Conservation (phyloP, 2,113 vertebrate genomes). For the Callocephalon fimbriatum region DNA sequence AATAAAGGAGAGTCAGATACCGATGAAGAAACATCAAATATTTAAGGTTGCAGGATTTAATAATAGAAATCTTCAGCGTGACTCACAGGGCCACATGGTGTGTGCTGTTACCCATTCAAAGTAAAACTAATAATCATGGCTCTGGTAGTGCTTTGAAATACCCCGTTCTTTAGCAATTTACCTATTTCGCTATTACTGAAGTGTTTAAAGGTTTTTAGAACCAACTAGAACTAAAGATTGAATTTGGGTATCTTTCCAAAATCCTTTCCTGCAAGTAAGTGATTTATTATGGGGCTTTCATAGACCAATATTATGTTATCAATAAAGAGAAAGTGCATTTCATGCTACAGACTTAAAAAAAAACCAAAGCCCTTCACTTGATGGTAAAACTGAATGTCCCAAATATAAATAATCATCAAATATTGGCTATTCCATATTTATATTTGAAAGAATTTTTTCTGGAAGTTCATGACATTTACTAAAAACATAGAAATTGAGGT, state of each 20-base stretch:
- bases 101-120: neutral
- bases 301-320: neutral
- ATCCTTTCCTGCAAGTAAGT: neutral
- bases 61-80: slow-evolving; percentile 1
- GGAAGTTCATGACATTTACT: neutral
- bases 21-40: slow-evolving; percentile 42
- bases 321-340: neutral
- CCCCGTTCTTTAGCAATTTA: neutral
- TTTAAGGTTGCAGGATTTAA: slow-evolving; percentile 28
- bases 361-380: neutral
- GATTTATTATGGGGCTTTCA: neutral
- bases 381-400: neutral
- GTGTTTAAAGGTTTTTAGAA: neutral
- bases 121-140: neutral
- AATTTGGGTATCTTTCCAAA: neutral
- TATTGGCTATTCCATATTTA: neutral
- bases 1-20: neutral
- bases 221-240: neutral
- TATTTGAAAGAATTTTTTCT: neutral
- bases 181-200: neutral
- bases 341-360: neutral
- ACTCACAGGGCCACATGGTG: neutral
- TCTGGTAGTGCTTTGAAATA: neutral
- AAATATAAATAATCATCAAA: neutral
- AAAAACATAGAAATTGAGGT: neutral